Conservation (phyloP, 2,797 vertebrate genomes). For the Sebastes hopkinsi region DNA sequence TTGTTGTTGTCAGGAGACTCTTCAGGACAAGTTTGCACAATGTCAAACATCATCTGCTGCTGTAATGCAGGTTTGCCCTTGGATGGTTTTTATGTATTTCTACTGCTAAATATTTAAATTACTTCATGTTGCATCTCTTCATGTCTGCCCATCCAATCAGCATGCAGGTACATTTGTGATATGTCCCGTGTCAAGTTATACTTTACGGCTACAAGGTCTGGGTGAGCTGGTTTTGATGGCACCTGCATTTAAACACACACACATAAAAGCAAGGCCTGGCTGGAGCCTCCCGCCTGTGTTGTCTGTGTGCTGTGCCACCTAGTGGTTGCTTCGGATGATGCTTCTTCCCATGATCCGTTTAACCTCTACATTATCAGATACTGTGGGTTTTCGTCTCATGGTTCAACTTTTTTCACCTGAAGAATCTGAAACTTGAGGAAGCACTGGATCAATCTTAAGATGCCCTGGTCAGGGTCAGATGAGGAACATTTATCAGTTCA, state of each 20-base stretch:
- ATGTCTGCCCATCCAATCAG: constrained; percentile 34
- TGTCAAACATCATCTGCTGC: constrained; percentile 11
- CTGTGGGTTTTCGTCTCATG: not conserved
- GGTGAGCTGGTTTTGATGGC: constrained; percentile 59
- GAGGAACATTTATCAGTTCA: not conserved
- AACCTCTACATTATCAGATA: constrained; percentile 34
- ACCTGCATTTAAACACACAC: constrained; percentile 23
- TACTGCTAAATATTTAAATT: constrained; percentile 36
- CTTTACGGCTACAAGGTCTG: constrained; percentile 38
- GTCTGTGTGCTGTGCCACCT: constrained; percentile 78
- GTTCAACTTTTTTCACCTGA: not conserved
- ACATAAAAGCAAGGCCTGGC: constrained; percentile 15
- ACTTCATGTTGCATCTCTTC: constrained; percentile 17
- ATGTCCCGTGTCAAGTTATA: constrained; percentile 50
- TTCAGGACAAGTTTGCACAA: not conserved
- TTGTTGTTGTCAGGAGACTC: not conserved
- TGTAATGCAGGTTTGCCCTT: constrained; percentile 4
- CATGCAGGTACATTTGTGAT: constrained; percentile 46
- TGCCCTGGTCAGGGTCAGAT: not conserved
- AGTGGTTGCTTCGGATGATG: constrained; percentile 61
- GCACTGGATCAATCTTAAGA: not conserved
- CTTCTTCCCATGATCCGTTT: constrained; percentile 22
- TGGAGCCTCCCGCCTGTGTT: constrained; percentile 15
- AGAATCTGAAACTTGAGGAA: not conserved
- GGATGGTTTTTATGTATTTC: not conserved